Percentiles rank a stretch among this genome's conserved stretches.
Evolutionary conservation across 2,888 invertebrate species (phyloP).

Genomic region (Nemotelus pantherinus): DNA sequence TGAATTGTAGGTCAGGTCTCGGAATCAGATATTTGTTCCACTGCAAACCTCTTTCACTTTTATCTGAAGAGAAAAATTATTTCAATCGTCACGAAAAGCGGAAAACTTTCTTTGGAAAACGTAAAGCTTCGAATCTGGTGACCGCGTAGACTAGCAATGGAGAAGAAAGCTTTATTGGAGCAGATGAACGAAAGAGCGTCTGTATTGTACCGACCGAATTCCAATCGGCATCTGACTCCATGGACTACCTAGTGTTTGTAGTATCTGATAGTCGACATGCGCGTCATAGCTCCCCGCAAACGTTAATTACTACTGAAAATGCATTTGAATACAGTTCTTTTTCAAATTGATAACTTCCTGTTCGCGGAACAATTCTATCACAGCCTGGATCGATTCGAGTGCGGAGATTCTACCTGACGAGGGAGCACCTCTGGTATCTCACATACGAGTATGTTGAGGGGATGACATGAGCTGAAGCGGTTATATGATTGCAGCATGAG

Average conservation of each 20-base stretch:
- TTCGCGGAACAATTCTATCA: conserved; percentile 13
- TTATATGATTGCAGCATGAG: no score
- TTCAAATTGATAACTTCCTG: conserved; percentile 29
- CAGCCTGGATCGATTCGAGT: not conserved
- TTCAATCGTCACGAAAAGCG: conserved; percentile 17
- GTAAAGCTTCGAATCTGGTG: conserved; percentile 3
- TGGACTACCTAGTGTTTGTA: not conserved
- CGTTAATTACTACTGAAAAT: conserved; percentile 28
- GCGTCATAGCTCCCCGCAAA: conserved; percentile 31
- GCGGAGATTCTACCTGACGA: conserved; percentile 9
- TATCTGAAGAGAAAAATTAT: conserved; percentile 1
- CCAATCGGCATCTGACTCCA: conserved; percentile 6
- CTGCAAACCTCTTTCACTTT: conserved; percentile 21
- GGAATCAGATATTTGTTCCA: conserved; percentile 12
- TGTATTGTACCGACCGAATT: not conserved
- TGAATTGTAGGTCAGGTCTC: conserved; percentile 33
- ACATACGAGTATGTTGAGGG: no score
- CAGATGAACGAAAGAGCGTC: no score
- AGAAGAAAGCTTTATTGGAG: conserved; percentile 3
- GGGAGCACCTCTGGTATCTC: conserved; percentile 6
- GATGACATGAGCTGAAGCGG: no score
- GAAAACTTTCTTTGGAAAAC: conserved; percentile 22
- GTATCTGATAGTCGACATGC: conserved; percentile 14
- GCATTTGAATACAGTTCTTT: conserved; percentile 2
- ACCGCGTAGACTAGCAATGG: not conserved